Percentiles rank a stretch among this genome's conserved stretches.
Conservation (phyloP, 35 echinoderm and acorn worm genomes). For the Apostichopus californicus region DNA sequence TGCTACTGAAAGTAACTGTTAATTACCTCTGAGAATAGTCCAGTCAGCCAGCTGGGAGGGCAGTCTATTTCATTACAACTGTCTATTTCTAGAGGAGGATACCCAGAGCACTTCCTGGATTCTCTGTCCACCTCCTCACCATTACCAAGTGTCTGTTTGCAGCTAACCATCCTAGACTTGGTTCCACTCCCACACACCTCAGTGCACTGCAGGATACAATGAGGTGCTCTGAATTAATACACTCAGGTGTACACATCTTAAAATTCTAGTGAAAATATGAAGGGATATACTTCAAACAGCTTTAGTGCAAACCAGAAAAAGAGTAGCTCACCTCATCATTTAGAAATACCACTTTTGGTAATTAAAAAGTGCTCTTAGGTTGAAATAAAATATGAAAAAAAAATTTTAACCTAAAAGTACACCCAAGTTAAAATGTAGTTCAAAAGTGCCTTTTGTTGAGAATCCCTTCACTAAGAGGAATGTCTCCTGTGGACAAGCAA, state of each 20-base stretch:
- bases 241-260: too few relatives aligned
- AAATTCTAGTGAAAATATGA: background rate
- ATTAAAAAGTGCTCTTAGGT: too few relatives aligned
- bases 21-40: slow-evolving; percentile 25
- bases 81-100: background rate
- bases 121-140: slow-evolving; percentile 31
- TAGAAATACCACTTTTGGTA: too few relatives aligned
- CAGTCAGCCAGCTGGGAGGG: slow-evolving; percentile 39
- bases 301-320: too few relatives aligned
- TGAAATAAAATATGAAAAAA: background rate
- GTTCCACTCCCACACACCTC: slow-evolving; percentile 36
- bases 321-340: too few relatives aligned
- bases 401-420: too few relatives aligned
- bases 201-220: slow-evolving; percentile 17
- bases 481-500: too few relatives aligned
- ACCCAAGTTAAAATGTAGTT: too few relatives aligned
- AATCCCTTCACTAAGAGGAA: too few relatives aligned
- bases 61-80: slow-evolving; percentile 49
- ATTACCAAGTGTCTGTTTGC: slow-evolving; percentile 25
- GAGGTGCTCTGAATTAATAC: background rate
- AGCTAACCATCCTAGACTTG: background rate
- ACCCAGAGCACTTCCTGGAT: slow-evolving; percentile 25
- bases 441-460: too few relatives aligned
- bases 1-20: too few relatives aligned
- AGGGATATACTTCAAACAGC: too few relatives aligned